phyloP scores from a whole-genome alignment of 2,888 invertebrate species.

The Halictus ligatus region DNA sequence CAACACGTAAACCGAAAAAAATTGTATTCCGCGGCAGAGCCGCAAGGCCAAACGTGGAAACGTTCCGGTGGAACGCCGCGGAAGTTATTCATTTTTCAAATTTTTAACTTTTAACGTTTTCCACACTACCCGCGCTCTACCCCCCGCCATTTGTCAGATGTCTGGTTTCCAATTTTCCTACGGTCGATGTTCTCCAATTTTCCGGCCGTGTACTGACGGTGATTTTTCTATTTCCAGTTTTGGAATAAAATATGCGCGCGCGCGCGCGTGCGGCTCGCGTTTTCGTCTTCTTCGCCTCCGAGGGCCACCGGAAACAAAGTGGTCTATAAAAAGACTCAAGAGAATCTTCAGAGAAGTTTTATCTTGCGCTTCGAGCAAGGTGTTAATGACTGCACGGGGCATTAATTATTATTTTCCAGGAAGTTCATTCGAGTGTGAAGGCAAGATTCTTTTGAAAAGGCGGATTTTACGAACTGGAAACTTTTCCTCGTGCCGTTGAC shows the following conservation, averaged over 20 bases:
- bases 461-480: not conserved
- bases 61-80: not conserved
- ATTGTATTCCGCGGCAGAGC: not conserved
- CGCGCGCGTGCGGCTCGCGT: not conserved
- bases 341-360: not conserved
- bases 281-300: not conserved
- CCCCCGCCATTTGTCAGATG: not conserved
- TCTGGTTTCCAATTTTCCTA: conserved; percentile 1
- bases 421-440: not conserved
- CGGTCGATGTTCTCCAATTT: not conserved
- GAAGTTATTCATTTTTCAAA: conserved; percentile 13
- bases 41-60: not conserved
- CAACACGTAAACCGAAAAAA: not conserved
- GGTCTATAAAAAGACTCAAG: not conserved
- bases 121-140: not conserved
- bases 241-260: not conserved
- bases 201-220: not conserved
- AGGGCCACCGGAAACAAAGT: not conserved
- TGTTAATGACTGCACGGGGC: not conserved
- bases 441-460: not conserved
- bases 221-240: conserved; percentile 5
- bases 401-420: conserved; percentile 8
- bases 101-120: conserved; percentile 10
- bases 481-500: not conserved
- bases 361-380: not conserved